Percentiles rank a stretch among this genome's conserved stretches.
Conservation (phyloP, 2,113 vertebrate genomes). For the Tylochromis polylepis region DNA sequence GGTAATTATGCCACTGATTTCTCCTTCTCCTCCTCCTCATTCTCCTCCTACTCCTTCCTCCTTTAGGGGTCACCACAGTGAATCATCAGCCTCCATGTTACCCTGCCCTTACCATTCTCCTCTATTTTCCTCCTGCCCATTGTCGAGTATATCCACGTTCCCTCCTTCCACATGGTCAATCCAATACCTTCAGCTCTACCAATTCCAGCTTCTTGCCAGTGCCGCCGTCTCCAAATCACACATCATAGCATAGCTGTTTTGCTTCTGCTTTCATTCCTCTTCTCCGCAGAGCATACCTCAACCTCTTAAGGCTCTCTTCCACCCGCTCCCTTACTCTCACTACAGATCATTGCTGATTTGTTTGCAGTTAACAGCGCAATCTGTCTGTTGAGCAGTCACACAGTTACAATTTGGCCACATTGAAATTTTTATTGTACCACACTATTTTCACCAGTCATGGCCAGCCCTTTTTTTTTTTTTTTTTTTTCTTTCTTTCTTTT, state of each 20-base stretch:
- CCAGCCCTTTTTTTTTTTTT: background rate
- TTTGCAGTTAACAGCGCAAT: conserved; percentile 51
- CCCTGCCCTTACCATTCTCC: background rate
- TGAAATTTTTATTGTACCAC: conserved; percentile 40
- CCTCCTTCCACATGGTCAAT: background rate
- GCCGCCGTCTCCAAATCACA: background rate
- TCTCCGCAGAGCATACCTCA: background rate
- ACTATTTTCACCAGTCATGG: conserved; percentile 30
- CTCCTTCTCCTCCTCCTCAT: too few relatives aligned
- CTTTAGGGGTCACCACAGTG: too few relatives aligned
- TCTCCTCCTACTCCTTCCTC: background rate
- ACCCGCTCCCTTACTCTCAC: background rate
- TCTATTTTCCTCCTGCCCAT: background rate
- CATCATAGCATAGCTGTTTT: background rate
- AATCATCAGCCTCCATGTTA: too few relatives aligned
- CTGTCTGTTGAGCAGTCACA: conserved; percentile 43
- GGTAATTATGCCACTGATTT: conserved; percentile 40
- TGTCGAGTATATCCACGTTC: background rate
- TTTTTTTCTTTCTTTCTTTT: too few relatives aligned
- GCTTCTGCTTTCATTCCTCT: background rate
- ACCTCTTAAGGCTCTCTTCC: background rate
- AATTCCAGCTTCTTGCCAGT: background rate
- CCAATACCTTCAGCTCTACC: background rate
- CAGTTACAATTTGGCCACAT: conserved; percentile 40
- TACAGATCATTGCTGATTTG: background rate